Base-by-base conservation (phyloP, 2,113 vertebrate genomes). In the Melanerpes formicivorus region DNA sequence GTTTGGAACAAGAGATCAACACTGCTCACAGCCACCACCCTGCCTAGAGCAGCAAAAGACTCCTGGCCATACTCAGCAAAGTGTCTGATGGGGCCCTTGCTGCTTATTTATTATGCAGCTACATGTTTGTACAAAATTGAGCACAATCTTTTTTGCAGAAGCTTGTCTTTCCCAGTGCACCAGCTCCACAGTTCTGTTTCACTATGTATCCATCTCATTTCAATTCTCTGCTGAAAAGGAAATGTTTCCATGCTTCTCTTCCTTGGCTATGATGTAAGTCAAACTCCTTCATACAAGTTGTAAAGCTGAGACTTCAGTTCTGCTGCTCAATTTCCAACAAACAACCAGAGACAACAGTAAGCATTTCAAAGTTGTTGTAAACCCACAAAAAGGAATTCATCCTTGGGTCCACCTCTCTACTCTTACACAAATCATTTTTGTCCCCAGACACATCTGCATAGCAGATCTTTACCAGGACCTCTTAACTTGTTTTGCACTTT, bases 41-140 rank as follows among this genome's bases (percentile, higher is more conserved):
- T 4, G 3, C 40, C 80, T 30, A 3, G 0, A 67, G 65, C 5
- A 14, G 54, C 26, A 65, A 54, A 72, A 55, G 0, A 0, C 14
- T 70, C 71, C 34, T 60, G 58, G 15, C 18, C 21, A 50, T 13
- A 3, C 5, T 56, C 80, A 72, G 59, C 32, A 22, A 29, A 42
- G 15, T 7, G 40, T 16, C 37, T 46, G 11, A 34, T 42, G 52
- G 21, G 79, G 52, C 11, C 70, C 14, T 10, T 0, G 1, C 34
- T 30, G 12, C 25, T 72, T 30, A 11, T 70, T 76, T 29, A 46
- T 8, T 5, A 18, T 3, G 4, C 6, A 67, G 32, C 5, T 44
- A 67, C 44, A 34, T 0, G 3, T 14, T 18, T 74, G 46, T 48
- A 9, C 23, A 54, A n/a, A 82, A 60, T 4, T 3, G 19, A 76